phyloP scores from a whole-genome alignment of 2,888 invertebrate species.

The Ischnus inquisitorius region DNA sequence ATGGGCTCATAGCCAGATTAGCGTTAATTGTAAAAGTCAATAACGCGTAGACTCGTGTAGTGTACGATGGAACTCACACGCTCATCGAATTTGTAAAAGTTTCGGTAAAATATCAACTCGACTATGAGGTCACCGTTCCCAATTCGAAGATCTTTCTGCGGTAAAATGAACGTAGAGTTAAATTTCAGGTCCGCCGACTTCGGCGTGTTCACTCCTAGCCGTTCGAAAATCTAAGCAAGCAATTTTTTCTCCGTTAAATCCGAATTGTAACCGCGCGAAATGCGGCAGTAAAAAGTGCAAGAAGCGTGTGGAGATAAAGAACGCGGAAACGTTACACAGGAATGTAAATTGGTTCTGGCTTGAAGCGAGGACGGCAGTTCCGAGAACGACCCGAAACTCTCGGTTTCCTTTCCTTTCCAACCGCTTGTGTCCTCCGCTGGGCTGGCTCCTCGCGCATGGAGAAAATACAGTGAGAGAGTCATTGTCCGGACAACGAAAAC shows the following conservation, averaged over 20 bases:
- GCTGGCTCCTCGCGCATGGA: conserved; percentile 33
- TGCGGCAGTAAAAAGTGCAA: conserved; percentile 55
- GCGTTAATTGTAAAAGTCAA: too few relatives aligned
- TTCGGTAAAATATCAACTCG: too few relatives aligned
- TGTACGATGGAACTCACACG: too few relatives aligned
- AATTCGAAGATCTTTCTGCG: neutral
- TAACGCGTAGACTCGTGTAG: too few relatives aligned
- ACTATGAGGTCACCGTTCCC: too few relatives aligned
- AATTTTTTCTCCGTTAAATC: neutral
- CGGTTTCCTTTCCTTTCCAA: conserved; percentile 66
- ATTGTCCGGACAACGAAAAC: conserved; percentile 65
- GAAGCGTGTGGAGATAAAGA: conserved; percentile 46
- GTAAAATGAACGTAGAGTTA: neutral
- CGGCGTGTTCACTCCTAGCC: neutral
- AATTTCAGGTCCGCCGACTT: neutral
- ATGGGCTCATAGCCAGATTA: too few relatives aligned
- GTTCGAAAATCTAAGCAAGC: neutral
- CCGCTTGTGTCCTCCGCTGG: conserved; percentile 50
- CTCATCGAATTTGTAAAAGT: too few relatives aligned
- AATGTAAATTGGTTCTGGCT: conserved; percentile 73
- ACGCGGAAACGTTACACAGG: conserved; percentile 58
- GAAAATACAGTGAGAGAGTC: conserved; percentile 51
- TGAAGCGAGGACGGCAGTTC: conserved; percentile 49
- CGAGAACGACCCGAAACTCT: conserved; percentile 57
- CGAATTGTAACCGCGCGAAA: conserved; percentile 19